These are phyloP conservation scores for Apis mellifera DNA, from an alignment of 1,140 invertebrate genomes.

Conservation along the genomic window Amel_HAv3.1 CM009934.2:7517001-7517500, in stretches of 20 bases:
- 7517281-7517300: conserved; percentile 36
- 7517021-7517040: too few species aligned
- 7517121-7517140: neutral
- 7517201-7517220: neutral
- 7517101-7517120: neutral
- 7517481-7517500: conserved; percentile 60
- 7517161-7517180: neutral
- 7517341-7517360: conserved; percentile 12
- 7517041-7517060: too few species aligned
- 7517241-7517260: conserved; percentile 16
- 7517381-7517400: neutral
- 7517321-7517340: neutral
- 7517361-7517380: conserved; percentile 33
- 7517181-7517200: neutral
- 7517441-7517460: neutral
- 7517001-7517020: too few species aligned
- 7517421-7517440: neutral
- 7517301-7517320: conserved; percentile 21
- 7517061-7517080: too few species aligned
- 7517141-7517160: neutral
- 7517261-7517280: conserved; percentile 15
- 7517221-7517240: conserved; percentile 15
- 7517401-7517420: neutral
- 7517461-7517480: conserved; percentile 46
- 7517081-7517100: too few species aligned